Evolutionary conservation across 53 echinoderm and acorn worm species (phyloP).

Genomic region (Henricia sp.): DNA sequence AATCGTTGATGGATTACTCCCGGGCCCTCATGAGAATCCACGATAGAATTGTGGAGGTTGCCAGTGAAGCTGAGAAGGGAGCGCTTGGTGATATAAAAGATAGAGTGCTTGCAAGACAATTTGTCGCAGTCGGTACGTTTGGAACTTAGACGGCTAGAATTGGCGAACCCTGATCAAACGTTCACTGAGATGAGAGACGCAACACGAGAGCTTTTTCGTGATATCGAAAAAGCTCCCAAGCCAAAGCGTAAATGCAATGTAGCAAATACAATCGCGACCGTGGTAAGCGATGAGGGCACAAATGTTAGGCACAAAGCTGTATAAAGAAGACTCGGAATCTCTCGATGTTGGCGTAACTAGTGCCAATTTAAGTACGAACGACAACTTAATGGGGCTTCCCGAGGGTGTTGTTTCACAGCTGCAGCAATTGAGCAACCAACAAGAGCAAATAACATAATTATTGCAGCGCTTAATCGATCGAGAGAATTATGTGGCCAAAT

Average conservation of each 20-base stretch:
- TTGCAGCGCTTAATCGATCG: conserved; percentile 1
- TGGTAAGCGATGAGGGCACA: conserved; percentile 7
- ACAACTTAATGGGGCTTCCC: not conserved
- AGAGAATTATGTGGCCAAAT: not conserved
- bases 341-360: not conserved
- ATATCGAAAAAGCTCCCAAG: conserved; percentile 2
- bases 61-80: conserved; percentile 6
- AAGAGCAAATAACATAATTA: not conserved
- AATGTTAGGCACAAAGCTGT: not conserved
- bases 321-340: not conserved
- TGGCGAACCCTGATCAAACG: conserved; percentile 5
- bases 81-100: not conserved
- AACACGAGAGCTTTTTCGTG: not conserved
- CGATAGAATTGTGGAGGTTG: conserved; percentile 24
- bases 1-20: not conserved
- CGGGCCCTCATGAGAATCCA: conserved; percentile 20
- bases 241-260: not conserved
- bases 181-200: conserved; percentile 20
- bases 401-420: not conserved
- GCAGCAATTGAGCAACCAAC: conserved; percentile 13
- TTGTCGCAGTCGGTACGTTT: conserved; percentile 18
- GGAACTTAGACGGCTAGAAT: conserved; percentile 14
- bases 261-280: conserved; percentile 2
- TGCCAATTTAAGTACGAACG: not conserved
- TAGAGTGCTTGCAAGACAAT: conserved; percentile 14